These are phyloP conservation scores for Drosophila diplacantha DNA, from an alignment of 2,888 invertebrate genomes.

Conservation along the genomic window DNA sequence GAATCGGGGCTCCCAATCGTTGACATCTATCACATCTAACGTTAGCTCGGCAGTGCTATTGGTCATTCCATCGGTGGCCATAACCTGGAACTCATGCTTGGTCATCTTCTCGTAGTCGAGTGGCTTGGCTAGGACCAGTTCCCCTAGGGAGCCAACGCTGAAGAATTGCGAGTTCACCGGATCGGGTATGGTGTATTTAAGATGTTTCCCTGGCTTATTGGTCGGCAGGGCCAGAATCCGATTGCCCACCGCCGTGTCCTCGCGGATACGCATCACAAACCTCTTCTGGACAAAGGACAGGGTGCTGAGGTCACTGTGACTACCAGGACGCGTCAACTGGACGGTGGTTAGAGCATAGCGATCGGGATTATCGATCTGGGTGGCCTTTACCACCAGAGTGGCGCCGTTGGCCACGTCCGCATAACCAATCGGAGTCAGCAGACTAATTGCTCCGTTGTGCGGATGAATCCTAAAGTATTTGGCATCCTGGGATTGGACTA, in stretches of 20 bases:
- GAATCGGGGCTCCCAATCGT: slow-evolving; percentile 96
- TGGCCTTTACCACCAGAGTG: slow-evolving; percentile 89
- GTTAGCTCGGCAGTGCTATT: slow-evolving; percentile 91
- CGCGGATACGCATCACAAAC: slow-evolving; percentile 85
- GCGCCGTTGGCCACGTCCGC: slow-evolving; percentile 83
- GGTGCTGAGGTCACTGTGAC: slow-evolving; percentile 79
- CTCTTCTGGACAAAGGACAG: slow-evolving; percentile 83
- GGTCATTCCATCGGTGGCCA: slow-evolving; percentile 85
- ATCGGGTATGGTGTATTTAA: slow-evolving; percentile 88
- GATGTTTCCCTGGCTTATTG: slow-evolving; percentile 82
- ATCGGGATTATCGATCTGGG: slow-evolving; percentile 91
- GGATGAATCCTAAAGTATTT: slow-evolving; percentile 77
- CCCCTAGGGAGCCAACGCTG: slow-evolving; percentile 87
- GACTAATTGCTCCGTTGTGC: slow-evolving; percentile 73
- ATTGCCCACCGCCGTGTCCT: slow-evolving; percentile 86
- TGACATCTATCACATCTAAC: slow-evolving; percentile 89
- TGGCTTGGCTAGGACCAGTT: slow-evolving; percentile 85
- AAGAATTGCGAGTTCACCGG: slow-evolving; percentile 86
- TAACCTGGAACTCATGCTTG: slow-evolving; percentile 86
- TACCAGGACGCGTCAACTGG: slow-evolving; percentile 80
- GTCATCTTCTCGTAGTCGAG: slow-evolving; percentile 88
- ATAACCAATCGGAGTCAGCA: slow-evolving; percentile 74
- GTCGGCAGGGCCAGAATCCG: slow-evolving; percentile 85
- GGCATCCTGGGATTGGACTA: slow-evolving; percentile 77
- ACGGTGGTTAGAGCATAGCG: slow-evolving; percentile 91